Evolutionary conservation across 2,113 vertebrate genomes (phyloP).

Genomic region (Heterotilapia buettikoferi): DNA sequence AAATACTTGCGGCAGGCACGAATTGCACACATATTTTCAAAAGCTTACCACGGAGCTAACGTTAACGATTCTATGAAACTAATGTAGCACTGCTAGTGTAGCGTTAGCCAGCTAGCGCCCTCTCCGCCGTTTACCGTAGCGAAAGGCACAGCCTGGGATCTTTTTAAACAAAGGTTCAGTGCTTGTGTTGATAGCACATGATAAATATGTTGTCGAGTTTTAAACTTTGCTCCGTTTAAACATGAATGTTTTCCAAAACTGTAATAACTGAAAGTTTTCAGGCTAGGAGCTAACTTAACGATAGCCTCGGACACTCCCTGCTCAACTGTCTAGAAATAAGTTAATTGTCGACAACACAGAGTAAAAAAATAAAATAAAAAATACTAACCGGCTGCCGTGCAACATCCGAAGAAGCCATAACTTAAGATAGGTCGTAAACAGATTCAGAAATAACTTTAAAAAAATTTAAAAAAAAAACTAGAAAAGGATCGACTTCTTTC

Average conservation of each 20-base stretch:
- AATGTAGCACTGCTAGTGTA: not conserved
- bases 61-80: not conserved
- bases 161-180: not conserved
- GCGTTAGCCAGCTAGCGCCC: not conserved
- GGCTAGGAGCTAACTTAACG: slow-evolving; percentile 34
- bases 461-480: not conserved
- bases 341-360: not conserved
- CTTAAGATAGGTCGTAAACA: not conserved
- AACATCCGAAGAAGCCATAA: slow-evolving; percentile 71
- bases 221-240: not conserved
- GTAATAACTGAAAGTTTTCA: not conserved
- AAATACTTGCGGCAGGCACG: not conserved
- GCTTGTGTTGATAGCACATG: not conserved
- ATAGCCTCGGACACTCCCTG: slow-evolving; percentile 63
- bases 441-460: not conserved
- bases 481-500: not conserved
- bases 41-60: not conserved
- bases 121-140: not conserved
- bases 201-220: not conserved
- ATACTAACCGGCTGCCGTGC: slow-evolving; percentile 67
- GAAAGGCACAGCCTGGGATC: not conserved
- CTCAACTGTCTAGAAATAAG: slow-evolving; percentile 8
- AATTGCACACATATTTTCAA: not conserved
- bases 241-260: not conserved
- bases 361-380: not conserved